phyloP scores from a whole-genome alignment of 2,888 invertebrate species.

The Chironomus riparius region DNA sequence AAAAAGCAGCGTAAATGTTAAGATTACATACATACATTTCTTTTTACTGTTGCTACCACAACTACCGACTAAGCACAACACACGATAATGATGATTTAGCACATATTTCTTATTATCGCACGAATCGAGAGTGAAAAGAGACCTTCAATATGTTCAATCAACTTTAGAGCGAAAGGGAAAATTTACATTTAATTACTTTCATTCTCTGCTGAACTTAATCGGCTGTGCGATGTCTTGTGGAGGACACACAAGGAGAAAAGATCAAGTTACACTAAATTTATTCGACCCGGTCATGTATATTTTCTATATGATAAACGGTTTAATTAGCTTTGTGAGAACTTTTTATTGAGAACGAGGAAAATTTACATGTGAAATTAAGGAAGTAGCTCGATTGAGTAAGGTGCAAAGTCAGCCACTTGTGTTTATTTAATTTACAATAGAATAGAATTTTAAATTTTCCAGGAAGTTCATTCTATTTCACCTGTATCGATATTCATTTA shows the following conservation, averaged over 20 bases:
- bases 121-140: background rate
- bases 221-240: no score
- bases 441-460: no score
- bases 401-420: background rate
- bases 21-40: background rate
- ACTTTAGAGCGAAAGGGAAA: background rate
- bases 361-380: conserved; percentile 18
- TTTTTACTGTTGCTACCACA: background rate
- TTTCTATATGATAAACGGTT: background rate
- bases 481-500: no score
- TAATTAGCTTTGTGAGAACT: no score
- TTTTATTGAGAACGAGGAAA: background rate
- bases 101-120: background rate
- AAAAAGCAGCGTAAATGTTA: background rate
- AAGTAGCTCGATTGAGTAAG: background rate
- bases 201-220: no score
- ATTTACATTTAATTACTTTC: no score
- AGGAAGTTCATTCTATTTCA: no score
- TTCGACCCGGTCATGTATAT: background rate
- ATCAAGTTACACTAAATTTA: background rate
- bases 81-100: background rate
- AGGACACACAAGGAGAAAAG: background rate
- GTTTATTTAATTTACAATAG: no score
- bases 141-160: conserved; percentile 1
- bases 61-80: background rate